These are phyloP conservation scores for Hydropotes inermis DNA, from an alignment of 2,113 vertebrate genomes.

Conservation along the genomic window DNA sequence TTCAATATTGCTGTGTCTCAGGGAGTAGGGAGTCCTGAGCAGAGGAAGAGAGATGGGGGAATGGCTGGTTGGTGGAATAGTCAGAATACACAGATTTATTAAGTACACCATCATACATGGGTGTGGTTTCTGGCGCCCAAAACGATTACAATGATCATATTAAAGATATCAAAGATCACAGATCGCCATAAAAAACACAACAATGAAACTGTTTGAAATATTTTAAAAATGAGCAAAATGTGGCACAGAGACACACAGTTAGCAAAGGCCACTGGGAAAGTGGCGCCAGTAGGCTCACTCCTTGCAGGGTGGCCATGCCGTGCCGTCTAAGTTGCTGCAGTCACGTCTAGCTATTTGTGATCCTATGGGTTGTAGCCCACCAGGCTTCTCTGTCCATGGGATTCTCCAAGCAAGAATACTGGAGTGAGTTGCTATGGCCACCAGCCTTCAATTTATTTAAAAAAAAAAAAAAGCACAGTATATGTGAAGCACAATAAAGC, in stretches of 20 bases:
- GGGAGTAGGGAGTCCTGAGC: neutral
- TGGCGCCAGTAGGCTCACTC: neutral
- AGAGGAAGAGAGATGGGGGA: neutral
- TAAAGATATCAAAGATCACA: neutral
- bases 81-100: neutral
- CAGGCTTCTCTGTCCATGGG: neutral
- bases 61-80: neutral
- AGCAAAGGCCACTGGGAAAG: neutral
- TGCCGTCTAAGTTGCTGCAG: neutral
- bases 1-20: neutral
- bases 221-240: neutral
- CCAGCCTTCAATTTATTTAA: neutral
- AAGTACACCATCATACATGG: neutral
- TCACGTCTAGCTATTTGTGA: neutral
- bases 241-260: neutral
- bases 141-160: neutral
- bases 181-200: neutral
- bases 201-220: neutral
- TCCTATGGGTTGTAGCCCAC: neutral
- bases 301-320: neutral
- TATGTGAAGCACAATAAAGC: neutral
- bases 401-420: neutral
- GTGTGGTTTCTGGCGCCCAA: neutral
- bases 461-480: neutral
- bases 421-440: neutral